Evolutionary conservation across 2,797 vertebrate species (phyloP).

Genomic region (Amblyraja radiata): DNA sequence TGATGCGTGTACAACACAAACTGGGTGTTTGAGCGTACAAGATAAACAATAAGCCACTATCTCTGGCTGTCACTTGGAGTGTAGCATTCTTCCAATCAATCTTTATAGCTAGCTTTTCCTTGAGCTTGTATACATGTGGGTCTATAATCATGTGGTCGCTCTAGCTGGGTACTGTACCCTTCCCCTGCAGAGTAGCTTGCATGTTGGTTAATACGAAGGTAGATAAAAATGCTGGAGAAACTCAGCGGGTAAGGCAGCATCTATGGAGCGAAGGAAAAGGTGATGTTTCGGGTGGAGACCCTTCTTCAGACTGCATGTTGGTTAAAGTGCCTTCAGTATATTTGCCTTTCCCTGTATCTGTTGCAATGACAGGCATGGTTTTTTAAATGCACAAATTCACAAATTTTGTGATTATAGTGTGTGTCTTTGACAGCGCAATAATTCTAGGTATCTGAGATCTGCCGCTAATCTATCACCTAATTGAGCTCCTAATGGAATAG

Average conservation of each 20-base stretch:
- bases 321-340: background rate
- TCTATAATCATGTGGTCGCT: background rate
- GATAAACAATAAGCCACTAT: background rate
- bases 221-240: too few relatives aligned
- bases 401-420: background rate
- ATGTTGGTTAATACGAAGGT: background rate
- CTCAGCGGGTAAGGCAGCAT: too few relatives aligned
- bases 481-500: background rate
- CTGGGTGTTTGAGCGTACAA: background rate
- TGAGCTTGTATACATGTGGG: background rate
- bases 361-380: background rate
- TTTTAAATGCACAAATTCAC: background rate
- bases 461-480: background rate
- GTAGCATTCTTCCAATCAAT: background rate
- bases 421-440: background rate
- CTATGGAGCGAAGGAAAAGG: too few relatives aligned
- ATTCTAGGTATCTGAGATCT: background rate
- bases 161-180: too few relatives aligned
- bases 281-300: too few relatives aligned
- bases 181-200: background rate
- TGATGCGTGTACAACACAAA: background rate
- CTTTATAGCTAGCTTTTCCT: background rate
- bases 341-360: background rate
- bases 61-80: too few relatives aligned
- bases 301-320: too few relatives aligned